A percentile compares a stretch with the other conserved stretches of the same genome.
phyloP scores from a whole-genome alignment of 2,888 invertebrate genomes.

The Drymonia ruficornis region DNA sequence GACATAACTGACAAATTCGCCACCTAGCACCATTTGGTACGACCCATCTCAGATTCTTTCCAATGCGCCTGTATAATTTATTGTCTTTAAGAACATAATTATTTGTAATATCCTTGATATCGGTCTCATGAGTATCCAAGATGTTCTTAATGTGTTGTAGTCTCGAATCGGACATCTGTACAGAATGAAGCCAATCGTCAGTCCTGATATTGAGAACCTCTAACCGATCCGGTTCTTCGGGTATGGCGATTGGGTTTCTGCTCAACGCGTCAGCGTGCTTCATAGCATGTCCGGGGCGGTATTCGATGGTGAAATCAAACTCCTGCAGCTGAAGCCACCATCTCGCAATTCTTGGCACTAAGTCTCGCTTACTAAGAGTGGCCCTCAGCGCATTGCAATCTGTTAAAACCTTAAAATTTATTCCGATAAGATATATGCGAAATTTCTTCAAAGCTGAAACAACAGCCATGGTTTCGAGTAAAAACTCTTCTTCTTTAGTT shows the following conservation, averaged over 20 bases:
- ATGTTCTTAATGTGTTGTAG: conserved; percentile 6
- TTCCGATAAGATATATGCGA: conserved; percentile 25
- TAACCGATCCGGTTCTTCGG: neutral
- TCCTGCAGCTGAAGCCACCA: conserved; percentile 26
- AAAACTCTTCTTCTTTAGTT: conserved; percentile 24
- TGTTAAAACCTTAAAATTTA: conserved; percentile 19
- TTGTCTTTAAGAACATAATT: conserved; percentile 6
- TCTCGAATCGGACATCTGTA: conserved; percentile 9
- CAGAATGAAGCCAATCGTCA: conserved; percentile 8
- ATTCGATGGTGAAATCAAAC: conserved; percentile 10
- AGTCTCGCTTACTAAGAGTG: conserved; percentile 24
- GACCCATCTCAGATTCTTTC: conserved; percentile 8
- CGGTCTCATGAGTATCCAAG: conserved; percentile 1
- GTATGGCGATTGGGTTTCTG: conserved; percentile 6
- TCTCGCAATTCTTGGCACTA: conserved; percentile 23
- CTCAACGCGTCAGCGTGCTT: conserved; percentile 13
- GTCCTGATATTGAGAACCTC: conserved; percentile 5
- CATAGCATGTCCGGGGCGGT: conserved; percentile 14
- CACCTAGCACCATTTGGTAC: conserved; percentile 9
- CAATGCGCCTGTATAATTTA: conserved; percentile 3
- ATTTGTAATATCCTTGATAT: conserved; percentile 6
- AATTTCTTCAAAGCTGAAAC: conserved; percentile 21
- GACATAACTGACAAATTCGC: conserved; percentile 8
- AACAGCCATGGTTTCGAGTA: conserved; percentile 32
- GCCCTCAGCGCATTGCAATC: conserved; percentile 26